Conservation (phyloP, 1,140 invertebrate genomes). For the Tribolium madens region DNA sequence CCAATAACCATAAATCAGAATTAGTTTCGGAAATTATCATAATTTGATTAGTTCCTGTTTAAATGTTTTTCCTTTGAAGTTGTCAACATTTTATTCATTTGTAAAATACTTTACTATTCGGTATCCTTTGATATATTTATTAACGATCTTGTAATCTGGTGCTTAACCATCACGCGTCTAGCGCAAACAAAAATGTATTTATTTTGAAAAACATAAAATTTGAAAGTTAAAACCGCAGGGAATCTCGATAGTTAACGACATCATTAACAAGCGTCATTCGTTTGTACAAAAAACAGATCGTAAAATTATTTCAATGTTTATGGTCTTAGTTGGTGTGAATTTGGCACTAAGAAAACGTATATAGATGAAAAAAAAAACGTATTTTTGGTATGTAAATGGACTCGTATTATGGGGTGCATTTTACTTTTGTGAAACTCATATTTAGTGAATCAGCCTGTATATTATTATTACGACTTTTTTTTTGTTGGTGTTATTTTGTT, state of each 20-base stretch:
- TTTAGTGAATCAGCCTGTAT: too few relatives aligned
- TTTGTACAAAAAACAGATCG: background rate
- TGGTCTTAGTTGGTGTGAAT: background rate
- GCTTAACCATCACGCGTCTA: constrained; percentile 5
- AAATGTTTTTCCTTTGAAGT: constrained; percentile 5
- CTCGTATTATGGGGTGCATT: too few relatives aligned
- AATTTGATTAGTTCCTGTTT: background rate
- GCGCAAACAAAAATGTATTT: constrained; percentile 25
- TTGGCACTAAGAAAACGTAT: background rate
- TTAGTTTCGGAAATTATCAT: constrained; percentile 9
- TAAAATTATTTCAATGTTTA: constrained; percentile 1
- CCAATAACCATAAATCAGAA: background rate
- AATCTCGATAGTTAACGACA: constrained; percentile 18
- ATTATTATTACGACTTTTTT: too few relatives aligned
- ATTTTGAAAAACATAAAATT: constrained; percentile 27
- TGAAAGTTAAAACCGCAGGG: constrained; percentile 6
- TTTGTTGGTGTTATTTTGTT: too few relatives aligned
- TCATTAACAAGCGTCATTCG: background rate
- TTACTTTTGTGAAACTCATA: too few relatives aligned
- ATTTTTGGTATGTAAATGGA: too few relatives aligned
- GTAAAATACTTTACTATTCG: constrained; percentile 12
- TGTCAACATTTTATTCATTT: constrained; percentile 22
- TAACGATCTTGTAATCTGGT: constrained; percentile 32
- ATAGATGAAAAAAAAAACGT: too few relatives aligned
- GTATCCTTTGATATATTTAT: constrained; percentile 14